A percentile compares a stretch with the other conserved stretches of the same genome.
Evolutionary conservation across 2,113 vertebrate species (phyloP).

Genomic region (Perca flavescens): DNA sequence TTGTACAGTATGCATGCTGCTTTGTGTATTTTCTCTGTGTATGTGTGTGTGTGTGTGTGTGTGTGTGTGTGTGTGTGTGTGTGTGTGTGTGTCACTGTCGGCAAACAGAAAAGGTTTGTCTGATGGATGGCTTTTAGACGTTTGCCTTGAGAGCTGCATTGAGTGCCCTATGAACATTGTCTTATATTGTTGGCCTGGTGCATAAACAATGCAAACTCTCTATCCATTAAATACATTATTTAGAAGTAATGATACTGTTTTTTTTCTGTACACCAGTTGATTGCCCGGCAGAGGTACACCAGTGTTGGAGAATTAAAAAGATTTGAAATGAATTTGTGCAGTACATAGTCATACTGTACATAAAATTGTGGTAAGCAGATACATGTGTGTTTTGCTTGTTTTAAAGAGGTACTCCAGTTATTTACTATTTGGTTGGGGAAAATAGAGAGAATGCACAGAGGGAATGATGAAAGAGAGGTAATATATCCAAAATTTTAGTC

Average conservation of each 20-base stretch:
- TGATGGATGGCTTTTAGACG: constrained; percentile 42
- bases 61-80: not conserved
- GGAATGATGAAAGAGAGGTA: not conserved
- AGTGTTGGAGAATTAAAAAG: not conserved
- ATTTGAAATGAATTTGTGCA: not conserved
- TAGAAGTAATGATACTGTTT: not conserved
- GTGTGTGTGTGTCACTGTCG: not conserved
- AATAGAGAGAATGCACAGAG: not conserved
- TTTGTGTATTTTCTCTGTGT: not conserved
- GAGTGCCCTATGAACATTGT: constrained; percentile 2
- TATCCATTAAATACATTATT: not conserved
- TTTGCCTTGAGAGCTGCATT: constrained; percentile 32
- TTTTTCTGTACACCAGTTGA: not conserved
- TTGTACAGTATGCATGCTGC: constrained; percentile 9
- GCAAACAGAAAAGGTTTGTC: not conserved
- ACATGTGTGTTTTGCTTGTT: not conserved
- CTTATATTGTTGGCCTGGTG: constrained; percentile 13
- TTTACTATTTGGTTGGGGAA: not conserved
- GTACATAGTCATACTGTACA: not conserved
- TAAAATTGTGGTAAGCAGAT: not conserved
- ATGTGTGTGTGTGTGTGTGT: not conserved
- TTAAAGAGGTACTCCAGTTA: not conserved
- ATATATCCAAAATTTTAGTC: not conserved
- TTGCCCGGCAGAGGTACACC: not conserved
- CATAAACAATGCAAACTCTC: constrained; percentile 4